Conservation (phyloP, 2,113 vertebrate genomes). For the Chionis minor region DNA sequence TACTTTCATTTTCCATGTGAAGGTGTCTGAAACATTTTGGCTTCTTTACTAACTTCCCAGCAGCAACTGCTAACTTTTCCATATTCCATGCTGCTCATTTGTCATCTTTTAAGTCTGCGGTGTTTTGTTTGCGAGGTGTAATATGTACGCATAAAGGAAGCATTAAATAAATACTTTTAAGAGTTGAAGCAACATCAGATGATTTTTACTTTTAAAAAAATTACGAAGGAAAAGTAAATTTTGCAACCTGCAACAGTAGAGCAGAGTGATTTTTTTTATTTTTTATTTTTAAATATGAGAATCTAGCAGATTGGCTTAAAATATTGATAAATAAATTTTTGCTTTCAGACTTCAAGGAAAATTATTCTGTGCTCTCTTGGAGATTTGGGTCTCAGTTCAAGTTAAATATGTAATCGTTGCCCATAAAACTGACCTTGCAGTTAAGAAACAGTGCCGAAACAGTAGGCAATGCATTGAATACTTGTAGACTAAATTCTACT, state of each 20-base stretch:
- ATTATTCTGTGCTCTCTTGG: neutral
- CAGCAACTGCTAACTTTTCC: neutral
- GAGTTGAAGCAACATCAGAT: neutral
- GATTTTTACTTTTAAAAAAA: neutral
- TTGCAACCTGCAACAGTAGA: neutral
- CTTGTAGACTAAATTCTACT: neutral
- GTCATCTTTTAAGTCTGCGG: neutral
- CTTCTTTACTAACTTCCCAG: neutral
- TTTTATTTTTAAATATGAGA: neutral
- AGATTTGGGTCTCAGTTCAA: neutral
- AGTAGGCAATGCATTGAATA: neutral
- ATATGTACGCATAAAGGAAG: neutral
- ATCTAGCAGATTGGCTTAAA: neutral
- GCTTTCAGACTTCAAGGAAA: neutral
- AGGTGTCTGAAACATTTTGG: constrained; percentile 13
- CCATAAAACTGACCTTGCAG: neutral
- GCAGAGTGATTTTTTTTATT: neutral
- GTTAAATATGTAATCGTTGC: neutral
- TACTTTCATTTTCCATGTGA: neutral
- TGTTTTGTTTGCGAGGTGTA: neutral
- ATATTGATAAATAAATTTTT: neutral
- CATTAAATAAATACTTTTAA: neutral
- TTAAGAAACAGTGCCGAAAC: neutral
- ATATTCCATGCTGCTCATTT: neutral
- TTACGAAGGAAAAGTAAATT: neutral